A percentile compares a stretch with the other conserved stretches of the same genome.
These are phyloP conservation scores for Enteromius fasciolatus DNA, from an alignment of 2,797 vertebrate species.

Conservation along the genomic window DNA sequence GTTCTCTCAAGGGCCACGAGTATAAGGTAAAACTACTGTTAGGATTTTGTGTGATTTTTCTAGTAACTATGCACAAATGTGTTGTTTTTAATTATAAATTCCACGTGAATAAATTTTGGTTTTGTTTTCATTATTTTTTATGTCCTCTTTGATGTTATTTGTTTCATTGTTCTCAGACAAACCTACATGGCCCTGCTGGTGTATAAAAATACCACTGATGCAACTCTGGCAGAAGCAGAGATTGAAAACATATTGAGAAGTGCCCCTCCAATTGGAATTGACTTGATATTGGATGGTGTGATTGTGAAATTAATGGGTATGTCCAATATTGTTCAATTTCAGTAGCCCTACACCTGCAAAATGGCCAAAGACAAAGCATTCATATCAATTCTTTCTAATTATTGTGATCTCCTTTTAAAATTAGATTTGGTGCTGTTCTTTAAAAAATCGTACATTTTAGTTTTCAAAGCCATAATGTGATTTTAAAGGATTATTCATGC, in stretches of 20 bases:
- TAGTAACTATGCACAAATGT: background rate
- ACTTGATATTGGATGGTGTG: constrained; percentile 72
- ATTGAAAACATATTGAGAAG: constrained; percentile 77
- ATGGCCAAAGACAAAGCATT: background rate
- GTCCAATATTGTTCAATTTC: constrained; percentile 40
- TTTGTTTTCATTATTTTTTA: background rate
- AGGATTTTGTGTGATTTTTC: background rate
- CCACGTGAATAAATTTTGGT: too few relatives aligned
- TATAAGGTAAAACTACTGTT: constrained; percentile 55
- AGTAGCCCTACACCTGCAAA: background rate
- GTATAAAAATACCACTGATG: constrained; percentile 78
- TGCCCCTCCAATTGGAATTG: constrained; percentile 63
- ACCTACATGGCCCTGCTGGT: constrained; percentile 83
- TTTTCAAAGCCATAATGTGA: background rate
- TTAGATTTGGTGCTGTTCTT: background rate
- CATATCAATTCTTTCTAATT: background rate
- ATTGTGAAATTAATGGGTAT: constrained; percentile 80
- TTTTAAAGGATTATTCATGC: background rate
- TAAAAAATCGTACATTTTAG: background rate
- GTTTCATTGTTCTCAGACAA: constrained; percentile 71
- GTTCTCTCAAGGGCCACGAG: background rate
- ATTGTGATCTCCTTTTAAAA: background rate
- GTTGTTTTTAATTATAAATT: too few relatives aligned
- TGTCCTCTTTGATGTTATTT: background rate
- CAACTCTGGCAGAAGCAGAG: constrained; percentile 74